Conservation (phyloP, 2,113 vertebrate species). For the Centropus bengalensis region DNA sequence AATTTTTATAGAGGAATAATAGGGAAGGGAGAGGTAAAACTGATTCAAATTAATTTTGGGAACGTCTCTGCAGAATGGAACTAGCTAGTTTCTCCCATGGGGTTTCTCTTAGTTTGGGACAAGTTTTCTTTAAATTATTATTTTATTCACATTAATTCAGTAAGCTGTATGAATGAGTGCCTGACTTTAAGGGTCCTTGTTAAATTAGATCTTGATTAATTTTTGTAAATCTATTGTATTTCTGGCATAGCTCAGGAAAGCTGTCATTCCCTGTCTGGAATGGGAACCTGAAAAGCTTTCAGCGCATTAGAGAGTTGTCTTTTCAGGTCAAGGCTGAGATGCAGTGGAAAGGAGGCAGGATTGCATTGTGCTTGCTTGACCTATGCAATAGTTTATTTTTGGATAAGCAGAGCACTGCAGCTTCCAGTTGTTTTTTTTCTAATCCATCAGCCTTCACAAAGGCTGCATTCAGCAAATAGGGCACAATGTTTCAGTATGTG, state of each 20-base stretch:
- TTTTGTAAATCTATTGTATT: constrained; percentile 31
- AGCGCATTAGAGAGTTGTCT: constrained; percentile 11
- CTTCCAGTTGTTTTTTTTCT: constrained; percentile 3
- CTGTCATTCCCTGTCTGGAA: neutral
- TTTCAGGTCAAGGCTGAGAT: constrained; percentile 45
- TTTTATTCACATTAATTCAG: neutral
- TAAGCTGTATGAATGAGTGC: neutral
- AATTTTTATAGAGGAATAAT: neutral
- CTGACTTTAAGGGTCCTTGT: neutral
- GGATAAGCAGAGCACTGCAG: constrained; percentile 44
- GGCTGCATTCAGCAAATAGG: constrained; percentile 48
- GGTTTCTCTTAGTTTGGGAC: neutral
- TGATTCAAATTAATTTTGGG: neutral
- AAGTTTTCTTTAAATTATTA: neutral
- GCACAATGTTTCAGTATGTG: neutral
- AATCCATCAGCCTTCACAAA: constrained; percentile 33
- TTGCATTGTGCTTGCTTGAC: constrained; percentile 55
- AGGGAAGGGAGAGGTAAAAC: neutral
- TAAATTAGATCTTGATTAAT: constrained; percentile 43
- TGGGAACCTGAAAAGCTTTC: constrained; percentile 23
- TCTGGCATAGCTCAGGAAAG: constrained; percentile 1
- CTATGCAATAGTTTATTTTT: constrained; percentile 66
- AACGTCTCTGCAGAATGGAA: neutral
- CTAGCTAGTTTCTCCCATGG: neutral
- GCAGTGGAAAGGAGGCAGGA: neutral